Evolutionary conservation across 1,140 invertebrate genomes (phyloP).

Genomic region (Adelges cooleyi): DNA sequence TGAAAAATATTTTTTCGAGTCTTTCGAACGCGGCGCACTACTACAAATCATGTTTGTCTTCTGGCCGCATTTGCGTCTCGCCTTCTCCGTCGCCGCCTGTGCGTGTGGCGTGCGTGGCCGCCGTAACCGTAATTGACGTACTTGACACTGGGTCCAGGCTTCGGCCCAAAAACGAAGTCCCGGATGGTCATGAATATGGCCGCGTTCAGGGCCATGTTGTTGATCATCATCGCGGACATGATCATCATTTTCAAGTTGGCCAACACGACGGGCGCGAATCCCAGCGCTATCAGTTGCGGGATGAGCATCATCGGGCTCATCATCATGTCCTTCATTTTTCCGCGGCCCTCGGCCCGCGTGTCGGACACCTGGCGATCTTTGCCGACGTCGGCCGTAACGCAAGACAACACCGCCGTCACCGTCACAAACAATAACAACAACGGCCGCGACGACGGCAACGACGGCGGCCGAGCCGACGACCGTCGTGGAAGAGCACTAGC

Average conservation of each 20-base stretch:
- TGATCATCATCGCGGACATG: constrained; percentile 35
- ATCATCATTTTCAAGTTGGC: constrained; percentile 35
- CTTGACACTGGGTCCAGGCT: constrained; percentile 30
- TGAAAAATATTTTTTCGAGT: too few species aligned
- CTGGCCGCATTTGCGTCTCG: too few species aligned
- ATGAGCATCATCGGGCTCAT: constrained; percentile 32
- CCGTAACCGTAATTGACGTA: constrained; percentile 35
- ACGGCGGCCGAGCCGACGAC: not conserved
- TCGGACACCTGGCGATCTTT: too few species aligned
- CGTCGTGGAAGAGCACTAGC: too few species aligned
- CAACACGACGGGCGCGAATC: constrained; percentile 34
- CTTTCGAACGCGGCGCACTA: too few species aligned
- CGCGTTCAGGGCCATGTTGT: constrained; percentile 34
- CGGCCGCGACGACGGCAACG: not conserved
- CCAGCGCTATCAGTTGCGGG: constrained; percentile 31
- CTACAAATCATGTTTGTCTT: too few species aligned
- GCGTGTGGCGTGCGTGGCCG: not conserved
- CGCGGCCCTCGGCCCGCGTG: not conserved
- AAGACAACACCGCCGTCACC: not conserved
- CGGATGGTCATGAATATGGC: constrained; percentile 34
- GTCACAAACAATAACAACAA: not conserved
- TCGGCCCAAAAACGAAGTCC: constrained; percentile 35
- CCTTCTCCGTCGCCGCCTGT: not conserved
- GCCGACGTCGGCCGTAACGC: not conserved
- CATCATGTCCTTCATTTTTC: constrained; percentile 29